Percentiles rank a stretch among this genome's conserved stretches.
Conservation (phyloP, 2,113 vertebrate genomes). For the Stigmatopora nigra region DNA sequence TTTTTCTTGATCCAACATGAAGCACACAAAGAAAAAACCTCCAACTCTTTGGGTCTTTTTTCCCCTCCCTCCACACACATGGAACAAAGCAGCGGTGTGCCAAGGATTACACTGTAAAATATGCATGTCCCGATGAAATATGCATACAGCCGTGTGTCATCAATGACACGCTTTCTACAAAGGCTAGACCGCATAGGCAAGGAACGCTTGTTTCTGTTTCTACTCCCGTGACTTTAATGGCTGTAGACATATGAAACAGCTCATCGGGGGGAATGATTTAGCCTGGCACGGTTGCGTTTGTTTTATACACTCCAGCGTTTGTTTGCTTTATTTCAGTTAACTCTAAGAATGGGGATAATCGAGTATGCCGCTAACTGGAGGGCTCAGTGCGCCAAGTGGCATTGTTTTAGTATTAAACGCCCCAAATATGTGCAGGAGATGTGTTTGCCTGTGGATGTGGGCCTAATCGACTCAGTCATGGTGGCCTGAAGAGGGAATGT, state of each 20-base stretch:
- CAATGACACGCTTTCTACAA: slow-evolving; percentile 58
- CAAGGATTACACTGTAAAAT: slow-evolving; percentile 63
- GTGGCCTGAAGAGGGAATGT: slow-evolving; percentile 68
- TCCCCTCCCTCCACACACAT: slow-evolving; percentile 14
- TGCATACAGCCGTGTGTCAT: slow-evolving; percentile 62
- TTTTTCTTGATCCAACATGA: slow-evolving; percentile 28
- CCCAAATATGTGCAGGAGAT: slow-evolving; percentile 69
- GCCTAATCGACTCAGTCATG: slow-evolving; percentile 73
- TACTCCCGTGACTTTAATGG: slow-evolving; percentile 59
- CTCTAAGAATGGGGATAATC: slow-evolving; percentile 53
- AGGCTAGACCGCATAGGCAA: slow-evolving; percentile 35
- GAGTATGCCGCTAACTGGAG: slow-evolving; percentile 44
- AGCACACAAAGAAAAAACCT: slow-evolving; percentile 35
- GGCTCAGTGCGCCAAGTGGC: slow-evolving; percentile 44
- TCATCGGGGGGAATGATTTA: slow-evolving; percentile 64
- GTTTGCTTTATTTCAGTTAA: slow-evolving; percentile 60
- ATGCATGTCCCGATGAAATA: slow-evolving; percentile 67
- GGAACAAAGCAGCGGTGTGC: slow-evolving; percentile 59
- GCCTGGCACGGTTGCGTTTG: slow-evolving; percentile 55
- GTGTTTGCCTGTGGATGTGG: slow-evolving; percentile 61
- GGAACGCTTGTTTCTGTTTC: slow-evolving; percentile 42
- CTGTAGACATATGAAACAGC: slow-evolving; percentile 56
- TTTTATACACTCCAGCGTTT: slow-evolving; percentile 47
- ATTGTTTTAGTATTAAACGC: slow-evolving; percentile 69
- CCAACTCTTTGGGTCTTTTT: slow-evolving; percentile 29